Evolutionary conservation across 2,888 invertebrate species (phyloP).

Genomic region (Criorhina ranunculi): DNA sequence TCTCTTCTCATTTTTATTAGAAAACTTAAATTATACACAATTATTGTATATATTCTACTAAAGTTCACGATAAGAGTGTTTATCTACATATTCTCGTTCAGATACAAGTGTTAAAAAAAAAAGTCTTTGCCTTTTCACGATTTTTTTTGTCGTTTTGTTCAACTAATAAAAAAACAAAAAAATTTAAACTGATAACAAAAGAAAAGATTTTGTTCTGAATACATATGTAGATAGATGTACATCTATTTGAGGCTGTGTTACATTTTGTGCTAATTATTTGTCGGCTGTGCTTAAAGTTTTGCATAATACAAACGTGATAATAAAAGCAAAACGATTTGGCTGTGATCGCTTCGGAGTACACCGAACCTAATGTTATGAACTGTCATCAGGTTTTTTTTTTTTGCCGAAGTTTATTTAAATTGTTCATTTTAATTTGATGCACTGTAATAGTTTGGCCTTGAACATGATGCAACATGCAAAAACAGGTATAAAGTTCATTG

Average conservation of each 20-base stretch:
- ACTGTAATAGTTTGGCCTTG: constrained; percentile 51
- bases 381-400: constrained; percentile 34
- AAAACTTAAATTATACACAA: no score
- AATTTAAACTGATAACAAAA: constrained; percentile 28
- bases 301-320: not conserved
- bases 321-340: not conserved
- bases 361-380: constrained; percentile 38
- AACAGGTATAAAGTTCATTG: constrained; percentile 38
- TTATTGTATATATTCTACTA: no score
- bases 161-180: not conserved
- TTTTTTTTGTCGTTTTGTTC: not conserved
- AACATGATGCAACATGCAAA: constrained; percentile 6
- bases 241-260: no score
- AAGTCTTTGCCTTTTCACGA: not conserved
- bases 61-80: no score
- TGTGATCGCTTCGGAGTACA: constrained; percentile 29
- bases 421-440: constrained; percentile 24
- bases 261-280: constrained; percentile 38
- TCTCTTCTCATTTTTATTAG: no score
- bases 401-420: constrained; percentile 23
- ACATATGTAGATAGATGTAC: no score
- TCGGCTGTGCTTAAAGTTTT: not conserved
- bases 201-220: constrained; percentile 22
- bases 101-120: no score
- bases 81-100: no score